phyloP scores from a whole-genome alignment of 2,888 invertebrate species.

The Hypena proboscidalis region DNA sequence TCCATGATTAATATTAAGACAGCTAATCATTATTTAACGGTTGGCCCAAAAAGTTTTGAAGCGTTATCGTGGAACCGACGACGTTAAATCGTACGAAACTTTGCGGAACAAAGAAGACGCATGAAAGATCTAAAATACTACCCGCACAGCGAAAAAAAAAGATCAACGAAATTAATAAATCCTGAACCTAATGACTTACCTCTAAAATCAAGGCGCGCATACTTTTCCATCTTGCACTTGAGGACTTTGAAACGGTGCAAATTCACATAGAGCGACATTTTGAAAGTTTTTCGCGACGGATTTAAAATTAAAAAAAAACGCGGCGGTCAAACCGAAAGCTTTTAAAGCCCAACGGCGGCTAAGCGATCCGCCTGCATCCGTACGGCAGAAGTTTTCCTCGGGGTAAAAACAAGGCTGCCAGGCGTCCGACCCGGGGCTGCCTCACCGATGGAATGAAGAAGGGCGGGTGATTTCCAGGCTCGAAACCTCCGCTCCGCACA shows the following conservation, averaged over 20 bases:
- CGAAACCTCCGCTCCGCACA: constrained; percentile 29
- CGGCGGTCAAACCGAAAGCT: constrained; percentile 13
- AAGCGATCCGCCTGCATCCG: not conserved
- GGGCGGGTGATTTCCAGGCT: constrained; percentile 50
- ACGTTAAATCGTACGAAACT: too few relatives aligned
- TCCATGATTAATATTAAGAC: too few relatives aligned
- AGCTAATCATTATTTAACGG: too few relatives aligned
- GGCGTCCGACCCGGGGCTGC: constrained; percentile 28
- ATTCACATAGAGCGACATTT: constrained; percentile 89
- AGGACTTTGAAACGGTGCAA: constrained; percentile 89
- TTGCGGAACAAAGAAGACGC: too few relatives aligned
- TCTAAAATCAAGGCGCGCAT: constrained; percentile 89
- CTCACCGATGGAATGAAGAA: constrained; percentile 49
- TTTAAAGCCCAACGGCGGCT: constrained; percentile 19
- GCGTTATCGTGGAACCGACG: not conserved
- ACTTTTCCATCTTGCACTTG: constrained; percentile 88
- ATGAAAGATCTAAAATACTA: too few relatives aligned
- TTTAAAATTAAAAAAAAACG: not conserved
- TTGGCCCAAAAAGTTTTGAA: not conserved
- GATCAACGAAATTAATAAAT: not conserved
- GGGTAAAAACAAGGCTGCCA: constrained; percentile 5
- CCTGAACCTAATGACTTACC: constrained; percentile 82
- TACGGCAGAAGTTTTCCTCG: constrained; percentile 44
- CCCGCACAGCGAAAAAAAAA: too few relatives aligned
- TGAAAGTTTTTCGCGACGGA: constrained; percentile 23